Evolutionary conservation across 2,888 invertebrate species (phyloP).

Genomic region (Cremastinae sp.): DNA sequence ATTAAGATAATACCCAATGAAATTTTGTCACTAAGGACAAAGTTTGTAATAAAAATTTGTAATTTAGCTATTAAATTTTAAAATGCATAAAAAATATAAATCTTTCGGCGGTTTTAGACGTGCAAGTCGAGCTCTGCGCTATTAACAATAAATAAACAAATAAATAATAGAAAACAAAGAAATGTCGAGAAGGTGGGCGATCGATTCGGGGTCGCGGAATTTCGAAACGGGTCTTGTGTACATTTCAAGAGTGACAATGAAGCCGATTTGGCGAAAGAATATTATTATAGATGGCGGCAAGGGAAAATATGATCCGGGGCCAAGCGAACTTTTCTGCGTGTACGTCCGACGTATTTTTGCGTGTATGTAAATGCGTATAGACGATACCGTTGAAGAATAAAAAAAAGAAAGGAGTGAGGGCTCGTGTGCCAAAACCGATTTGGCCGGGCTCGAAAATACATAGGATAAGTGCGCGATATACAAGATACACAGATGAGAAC

Average conservation of each 20-base stretch:
- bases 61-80: too few relatives aligned
- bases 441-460: conserved; percentile 62
- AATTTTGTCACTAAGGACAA: too few relatives aligned
- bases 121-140: too few relatives aligned
- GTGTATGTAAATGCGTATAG: conserved; percentile 23
- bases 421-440: conserved; percentile 65
- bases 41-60: too few relatives aligned
- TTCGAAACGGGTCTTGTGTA: too few relatives aligned
- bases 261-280: conserved; percentile 66
- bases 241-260: conserved; percentile 55
- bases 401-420: conserved; percentile 34
- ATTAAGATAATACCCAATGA: too few relatives aligned
- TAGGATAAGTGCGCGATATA: conserved; percentile 43
- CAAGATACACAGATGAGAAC: too few relatives aligned
- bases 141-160: too few relatives aligned
- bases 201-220: conserved; percentile 22
- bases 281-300: conserved; percentile 33
- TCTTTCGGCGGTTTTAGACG: too few relatives aligned
- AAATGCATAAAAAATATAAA: too few relatives aligned
- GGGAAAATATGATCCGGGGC: conserved; percentile 67
- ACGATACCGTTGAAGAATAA: too few relatives aligned
- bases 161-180: conserved; percentile 22
- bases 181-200: conserved; percentile 26
- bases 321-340: conserved; percentile 57
- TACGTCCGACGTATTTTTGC: too few relatives aligned